Base-by-base conservation (phyloP, 2,113 vertebrate genomes). In the Corynorhinus townsendii region DNA sequence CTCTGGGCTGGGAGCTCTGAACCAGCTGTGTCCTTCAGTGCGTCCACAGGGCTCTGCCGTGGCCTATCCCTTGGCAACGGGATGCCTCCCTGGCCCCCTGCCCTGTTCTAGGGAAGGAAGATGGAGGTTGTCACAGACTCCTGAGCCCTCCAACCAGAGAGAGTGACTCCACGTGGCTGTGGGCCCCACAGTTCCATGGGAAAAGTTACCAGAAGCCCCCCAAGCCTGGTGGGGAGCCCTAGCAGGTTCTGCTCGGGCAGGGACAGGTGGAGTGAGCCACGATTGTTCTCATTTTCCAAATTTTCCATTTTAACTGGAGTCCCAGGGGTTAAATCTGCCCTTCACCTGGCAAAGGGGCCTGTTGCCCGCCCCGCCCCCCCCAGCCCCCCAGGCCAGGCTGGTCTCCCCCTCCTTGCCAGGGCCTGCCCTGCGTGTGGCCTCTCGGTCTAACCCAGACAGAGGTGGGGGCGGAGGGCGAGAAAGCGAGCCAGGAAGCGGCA, bases 141-240 rank as follows among this genome's bases (percentile, higher is more conserved):
- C n/a, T 6, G 20, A 2, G 14, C 11, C 28, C 15, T 69, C 33
- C 26, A 35, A 40, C 35, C 28, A 66, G 33, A 28, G 19, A 12
- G 3, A 54, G 33, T n/a, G n/a, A 49, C 14, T 0, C 3, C 24
- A 15, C 5, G 20, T 1, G 0, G 80, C 0, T 40, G 35, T 73
- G 94, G 76, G 15, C 38, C 93, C 49, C 35, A 77, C 47, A 33
- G 68, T 59, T 62, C 56, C 40, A 8, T 0, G 33, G 28, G 38
- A 45, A 71, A 94, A 30, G 82, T 0, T 11, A 80, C 88, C 87
- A 91, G 80, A 95, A 43, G 43, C 49, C 59, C 88, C 77, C 93
- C 62, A 76, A 82, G 62, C 47, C 71, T 49, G 33, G 75, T 22
- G 2, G 75, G 7, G 38, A 84, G 0, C 54, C 56, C 56, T 64